A percentile compares a stretch with the other conserved stretches of the same genome.
These are phyloP conservation scores for Dioctria rufipes DNA, from an alignment of 2,888 invertebrate species.

Conservation along the genomic window DNA sequence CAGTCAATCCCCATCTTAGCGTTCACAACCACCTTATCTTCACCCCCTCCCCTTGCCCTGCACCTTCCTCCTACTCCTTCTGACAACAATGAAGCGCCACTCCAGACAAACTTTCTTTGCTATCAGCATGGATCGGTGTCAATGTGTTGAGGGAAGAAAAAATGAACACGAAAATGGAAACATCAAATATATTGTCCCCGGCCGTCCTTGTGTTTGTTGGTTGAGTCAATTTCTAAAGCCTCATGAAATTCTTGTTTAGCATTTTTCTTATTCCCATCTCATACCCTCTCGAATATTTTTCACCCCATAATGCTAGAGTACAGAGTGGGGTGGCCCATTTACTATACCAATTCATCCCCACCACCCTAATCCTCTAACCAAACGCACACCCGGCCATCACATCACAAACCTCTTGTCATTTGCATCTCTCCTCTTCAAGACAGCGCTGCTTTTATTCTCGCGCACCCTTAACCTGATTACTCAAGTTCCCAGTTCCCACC, in stretches of 20 bases:
- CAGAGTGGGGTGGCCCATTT: no score
- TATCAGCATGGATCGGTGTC: conserved; percentile 41
- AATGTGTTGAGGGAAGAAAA: conserved; percentile 48
- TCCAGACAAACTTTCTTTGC: conserved; percentile 50
- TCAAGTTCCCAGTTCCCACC: conserved; percentile 54
- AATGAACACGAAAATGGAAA: conserved; percentile 46
- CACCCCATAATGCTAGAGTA: no score
- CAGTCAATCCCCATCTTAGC: conserved; percentile 21
- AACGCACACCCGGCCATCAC: neutral
- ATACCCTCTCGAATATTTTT: neutral
- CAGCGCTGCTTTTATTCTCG: conserved; percentile 49
- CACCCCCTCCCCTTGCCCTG: neutral
- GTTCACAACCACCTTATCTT: neutral
- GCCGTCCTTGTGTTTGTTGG: conserved; percentile 51
- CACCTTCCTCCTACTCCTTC: neutral
- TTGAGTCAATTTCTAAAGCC: conserved; percentile 50
- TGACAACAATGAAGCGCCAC: conserved; percentile 9
- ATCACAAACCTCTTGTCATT: conserved; percentile 35
- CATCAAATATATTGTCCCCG: conserved; percentile 51
- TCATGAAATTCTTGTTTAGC: conserved; percentile 53
- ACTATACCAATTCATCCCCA: neutral
- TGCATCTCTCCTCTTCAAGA: conserved; percentile 45
- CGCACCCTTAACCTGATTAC: conserved; percentile 58
- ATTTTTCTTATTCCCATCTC: conserved; percentile 44
- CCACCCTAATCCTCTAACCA: neutral